phyloP scores from a whole-genome alignment of 2,888 invertebrate genomes.

The Tanypteryx hageni region DNA sequence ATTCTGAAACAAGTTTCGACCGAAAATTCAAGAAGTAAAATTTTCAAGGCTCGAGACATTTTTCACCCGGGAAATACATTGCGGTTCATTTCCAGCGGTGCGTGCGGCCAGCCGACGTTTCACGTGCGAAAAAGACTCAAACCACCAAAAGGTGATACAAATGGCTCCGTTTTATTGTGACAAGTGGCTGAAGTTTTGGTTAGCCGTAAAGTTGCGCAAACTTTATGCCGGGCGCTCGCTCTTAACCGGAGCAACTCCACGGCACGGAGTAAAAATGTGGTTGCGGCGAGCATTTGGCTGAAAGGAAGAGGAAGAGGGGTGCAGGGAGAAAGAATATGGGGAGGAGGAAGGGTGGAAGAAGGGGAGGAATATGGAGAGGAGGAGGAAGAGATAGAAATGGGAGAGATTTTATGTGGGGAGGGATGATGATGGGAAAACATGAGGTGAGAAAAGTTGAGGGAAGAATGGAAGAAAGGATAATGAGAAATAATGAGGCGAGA shows the following conservation, averaged over 20 bases:
- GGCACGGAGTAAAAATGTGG: background rate
- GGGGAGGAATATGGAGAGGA: background rate
- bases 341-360: background rate
- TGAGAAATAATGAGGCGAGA: background rate
- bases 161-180: slow-evolving; percentile 46
- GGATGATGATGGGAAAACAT: background rate
- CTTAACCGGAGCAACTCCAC: background rate
- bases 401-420: background rate
- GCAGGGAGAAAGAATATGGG: background rate
- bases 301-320: background rate
- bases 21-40: background rate
- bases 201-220: background rate
- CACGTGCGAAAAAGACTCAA: background rate
- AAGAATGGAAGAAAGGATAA: background rate
- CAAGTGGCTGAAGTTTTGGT: slow-evolving; percentile 48
- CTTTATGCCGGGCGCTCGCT: slow-evolving; percentile 26
- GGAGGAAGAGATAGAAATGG: background rate
- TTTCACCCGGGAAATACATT: slow-evolving; percentile 43
- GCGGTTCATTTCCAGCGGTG: slow-evolving; percentile 29
- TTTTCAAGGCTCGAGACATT: background rate
- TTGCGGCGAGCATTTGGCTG: background rate
- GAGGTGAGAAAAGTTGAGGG: background rate
- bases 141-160: background rate
- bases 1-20: background rate
- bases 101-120: background rate